These are phyloP conservation scores for Theristicus caerulescens DNA, from an alignment of 2,113 vertebrate genomes.

Conservation along the genomic window DNA sequence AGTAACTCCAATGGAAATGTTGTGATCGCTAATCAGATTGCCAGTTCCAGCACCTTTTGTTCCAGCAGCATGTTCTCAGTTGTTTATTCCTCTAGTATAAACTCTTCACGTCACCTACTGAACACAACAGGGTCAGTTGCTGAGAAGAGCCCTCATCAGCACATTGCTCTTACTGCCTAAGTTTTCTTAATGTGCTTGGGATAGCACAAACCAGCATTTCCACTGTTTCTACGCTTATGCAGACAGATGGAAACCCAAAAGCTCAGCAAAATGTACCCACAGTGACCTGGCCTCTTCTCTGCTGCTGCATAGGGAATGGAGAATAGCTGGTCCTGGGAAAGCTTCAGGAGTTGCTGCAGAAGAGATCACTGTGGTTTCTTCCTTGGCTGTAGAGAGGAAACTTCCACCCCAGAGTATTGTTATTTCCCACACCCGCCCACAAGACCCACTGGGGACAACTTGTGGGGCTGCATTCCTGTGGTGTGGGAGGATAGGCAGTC, in stretches of 20 bases:
- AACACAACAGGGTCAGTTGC: not conserved
- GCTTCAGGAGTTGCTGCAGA: not conserved
- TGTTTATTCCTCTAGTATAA: conserved; percentile 39
- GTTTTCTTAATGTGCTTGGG: conserved; percentile 38
- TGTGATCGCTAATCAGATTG: not conserved
- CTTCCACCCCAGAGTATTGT: not conserved
- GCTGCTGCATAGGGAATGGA: not conserved
- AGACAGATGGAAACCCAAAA: conserved; percentile 22
- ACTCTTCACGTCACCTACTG: conserved; percentile 19
- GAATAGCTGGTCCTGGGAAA: not conserved
- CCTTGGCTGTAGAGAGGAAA: not conserved
- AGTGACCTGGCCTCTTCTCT: not conserved
- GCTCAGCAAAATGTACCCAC: conserved; percentile 15
- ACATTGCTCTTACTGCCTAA: conserved; percentile 13
- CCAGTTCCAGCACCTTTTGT: conserved; percentile 38
- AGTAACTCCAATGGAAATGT: conserved; percentile 20
- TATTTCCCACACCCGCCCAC: not conserved
- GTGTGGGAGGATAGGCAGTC: not conserved
- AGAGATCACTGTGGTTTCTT: not conserved
- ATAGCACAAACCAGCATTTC: conserved; percentile 17
- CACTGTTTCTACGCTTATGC: conserved; percentile 1
- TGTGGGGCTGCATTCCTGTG: not conserved
- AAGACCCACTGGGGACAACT: not conserved
- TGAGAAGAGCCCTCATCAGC: conserved; percentile 35
- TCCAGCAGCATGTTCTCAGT: conserved; percentile 9